phyloP scores from a whole-genome alignment of 2,797 vertebrate genomes.

The Neosilurus hyrtlii region DNA sequence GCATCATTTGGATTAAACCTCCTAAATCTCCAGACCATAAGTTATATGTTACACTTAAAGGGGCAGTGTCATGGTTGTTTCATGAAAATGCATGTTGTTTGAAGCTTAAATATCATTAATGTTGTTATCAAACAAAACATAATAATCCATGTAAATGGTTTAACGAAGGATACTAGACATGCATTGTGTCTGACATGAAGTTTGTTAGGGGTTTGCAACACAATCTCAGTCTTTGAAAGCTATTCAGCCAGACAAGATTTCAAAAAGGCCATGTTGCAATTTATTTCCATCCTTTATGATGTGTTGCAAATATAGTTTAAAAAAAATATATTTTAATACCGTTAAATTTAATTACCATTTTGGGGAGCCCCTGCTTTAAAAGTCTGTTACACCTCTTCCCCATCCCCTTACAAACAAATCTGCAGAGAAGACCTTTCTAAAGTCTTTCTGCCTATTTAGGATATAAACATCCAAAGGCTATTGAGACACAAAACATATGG shows the following conservation, averaged over 20 bases:
- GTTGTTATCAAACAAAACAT: no score
- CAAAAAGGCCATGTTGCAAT: no score
- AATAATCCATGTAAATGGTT: no score
- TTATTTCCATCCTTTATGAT: neutral
- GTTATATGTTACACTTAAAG: neutral
- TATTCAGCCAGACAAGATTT: no score
- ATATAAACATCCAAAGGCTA: conserved; percentile 56
- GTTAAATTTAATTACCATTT: neutral
- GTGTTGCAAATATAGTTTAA: neutral
- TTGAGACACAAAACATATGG: conserved; percentile 60
- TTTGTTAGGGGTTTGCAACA: no score
- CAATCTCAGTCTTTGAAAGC: no score
- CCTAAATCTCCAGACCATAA: neutral
- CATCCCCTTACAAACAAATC: neutral
- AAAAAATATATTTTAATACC: neutral
- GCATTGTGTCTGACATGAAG: no score
- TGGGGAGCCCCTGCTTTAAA: neutral
- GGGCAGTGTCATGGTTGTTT: neutral
- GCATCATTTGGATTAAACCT: neutral
- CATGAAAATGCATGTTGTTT: no score
- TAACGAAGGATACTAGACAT: no score
- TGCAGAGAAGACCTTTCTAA: neutral
- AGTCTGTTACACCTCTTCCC: neutral
- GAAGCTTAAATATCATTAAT: no score
- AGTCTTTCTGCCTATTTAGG: conserved; percentile 49